Evolutionary conservation across 2,797 vertebrate species (phyloP), one percentile per base, ranked within the genome.

Genomic region (Coilia nasus): DNA sequence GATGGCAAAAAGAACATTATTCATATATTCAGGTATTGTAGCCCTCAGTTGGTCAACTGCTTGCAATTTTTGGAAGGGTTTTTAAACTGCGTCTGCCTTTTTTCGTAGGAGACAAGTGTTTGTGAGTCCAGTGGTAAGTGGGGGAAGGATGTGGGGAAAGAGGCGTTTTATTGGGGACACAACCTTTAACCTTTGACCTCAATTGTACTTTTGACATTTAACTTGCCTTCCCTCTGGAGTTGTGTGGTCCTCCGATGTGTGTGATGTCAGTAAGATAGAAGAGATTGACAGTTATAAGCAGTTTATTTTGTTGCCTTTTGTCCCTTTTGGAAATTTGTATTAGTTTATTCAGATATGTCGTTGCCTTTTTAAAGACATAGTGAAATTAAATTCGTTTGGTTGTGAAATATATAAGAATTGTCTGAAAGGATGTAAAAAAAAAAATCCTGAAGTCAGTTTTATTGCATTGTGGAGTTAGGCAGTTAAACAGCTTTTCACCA

Each of bases 161-260:
- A 35, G 47, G 47, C 31, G 10, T 60, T 60, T 60, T 64, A 83
- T 41, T 50, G 10, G 23, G 44, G 35, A 64, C 59, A 35, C 10
- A 44, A 60, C 56, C 82, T 62, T 60, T 83, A 4, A 60, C 82
- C 59, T 23, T 10, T n/a, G 82, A 60, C 35, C 35, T 60, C 54
- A 62, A 44, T 78, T 44, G 71, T 78, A 10, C 71, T 78, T 78
- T 44, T 21, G 71, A 78, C 71, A 78, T 78, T 78, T 78, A 78
- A 44, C 71, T 78, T 41, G 35, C 21, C 71, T 21, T 78, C 71
- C 67, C 28, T 3, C 1, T 2, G 25, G 19, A 21, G 17, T 44
- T 21, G 41, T 71, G 15, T 4, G 15, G 9, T 28, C 25, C 0
- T 5, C 17, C 25, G 31, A 17, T 25, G 31, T 15, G 12, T 31